These are phyloP conservation scores for Sander lucioperca DNA, from an alignment of 2,113 vertebrate species.

Conservation along the genomic window DNA sequence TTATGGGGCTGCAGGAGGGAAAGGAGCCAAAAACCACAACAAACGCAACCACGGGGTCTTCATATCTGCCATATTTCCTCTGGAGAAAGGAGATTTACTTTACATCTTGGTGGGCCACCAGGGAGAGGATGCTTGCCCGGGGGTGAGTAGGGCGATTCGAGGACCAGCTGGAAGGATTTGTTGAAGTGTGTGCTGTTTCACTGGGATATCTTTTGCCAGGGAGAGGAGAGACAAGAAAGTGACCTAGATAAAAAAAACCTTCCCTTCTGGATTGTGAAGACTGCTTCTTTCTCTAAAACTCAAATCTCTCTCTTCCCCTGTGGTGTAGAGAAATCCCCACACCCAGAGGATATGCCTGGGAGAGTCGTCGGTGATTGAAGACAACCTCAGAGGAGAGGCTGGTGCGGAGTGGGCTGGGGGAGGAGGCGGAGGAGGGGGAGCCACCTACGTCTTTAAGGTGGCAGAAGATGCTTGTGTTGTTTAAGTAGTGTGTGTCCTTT, in stretches of 20 bases:
- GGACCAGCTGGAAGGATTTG: not conserved
- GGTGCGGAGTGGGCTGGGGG: conserved; percentile 88
- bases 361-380: conserved; percentile 90
- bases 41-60: conserved; percentile 90
- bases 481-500: not conserved
- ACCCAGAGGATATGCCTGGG: conserved; percentile 91
- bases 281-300: not conserved
- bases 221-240: not conserved
- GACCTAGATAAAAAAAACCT: conserved; percentile 7
- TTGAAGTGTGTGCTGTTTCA: not conserved
- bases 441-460: conserved; percentile 91
- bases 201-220: not conserved
- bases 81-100: conserved; percentile 88
- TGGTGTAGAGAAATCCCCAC: conserved; percentile 82
- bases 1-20: conserved; percentile 90
- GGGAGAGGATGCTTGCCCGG: conserved; percentile 92
- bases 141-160: conserved; percentile 82
- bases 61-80: conserved; percentile 89
- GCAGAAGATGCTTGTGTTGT: conserved; percentile 8
- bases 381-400: conserved; percentile 75
- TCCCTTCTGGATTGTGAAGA: not conserved
- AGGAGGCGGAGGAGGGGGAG: conserved; percentile 92
- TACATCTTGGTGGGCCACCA: conserved; percentile 93
- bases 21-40: conserved; percentile 93
- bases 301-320: conserved; percentile 12